phyloP scores from a whole-genome alignment of 2,888 invertebrate species.

The Congeria kusceri region DNA sequence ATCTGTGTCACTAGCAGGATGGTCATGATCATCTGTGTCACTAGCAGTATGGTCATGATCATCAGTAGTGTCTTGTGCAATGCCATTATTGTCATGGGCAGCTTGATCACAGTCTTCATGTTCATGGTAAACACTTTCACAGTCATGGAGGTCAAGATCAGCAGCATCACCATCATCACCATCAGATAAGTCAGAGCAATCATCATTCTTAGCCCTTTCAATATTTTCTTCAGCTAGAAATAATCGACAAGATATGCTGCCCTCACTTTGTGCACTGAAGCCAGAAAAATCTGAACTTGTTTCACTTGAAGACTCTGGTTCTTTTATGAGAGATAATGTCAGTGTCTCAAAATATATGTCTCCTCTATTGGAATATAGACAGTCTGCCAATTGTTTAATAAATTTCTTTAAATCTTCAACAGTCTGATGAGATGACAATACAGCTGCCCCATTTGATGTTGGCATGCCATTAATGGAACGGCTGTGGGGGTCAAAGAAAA shows the following conservation, averaged over 20 bases:
- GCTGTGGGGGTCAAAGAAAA: slow-evolving; percentile 9
- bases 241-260: slow-evolving; percentile 12
- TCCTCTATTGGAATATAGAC: background rate
- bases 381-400: slow-evolving; percentile 9
- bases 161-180: background rate
- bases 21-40: no score
- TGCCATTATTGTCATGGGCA: no score
- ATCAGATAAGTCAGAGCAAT: slow-evolving; percentile 6
- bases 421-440: slow-evolving; percentile 2
- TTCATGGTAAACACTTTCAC: no score
- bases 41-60: no score
- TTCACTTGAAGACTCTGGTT: slow-evolving; percentile 3
- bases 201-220: slow-evolving; percentile 3
- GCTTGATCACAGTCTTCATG: no score
- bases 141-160: background rate
- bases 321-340: background rate
- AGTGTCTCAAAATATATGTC: slow-evolving; percentile 8
- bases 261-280: slow-evolving; percentile 12
- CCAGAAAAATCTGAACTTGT: slow-evolving; percentile 13
- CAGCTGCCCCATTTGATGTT: slow-evolving; percentile 1
- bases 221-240: slow-evolving; percentile 12
- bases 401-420: slow-evolving; percentile 7
- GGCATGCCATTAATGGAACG: slow-evolving; percentile 1
- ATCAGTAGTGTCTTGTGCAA: no score
- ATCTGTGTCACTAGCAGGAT: no score